These are phyloP conservation scores for Xiphias gladius DNA, from an alignment of 2,113 vertebrate species.

Conservation along the genomic window DNA sequence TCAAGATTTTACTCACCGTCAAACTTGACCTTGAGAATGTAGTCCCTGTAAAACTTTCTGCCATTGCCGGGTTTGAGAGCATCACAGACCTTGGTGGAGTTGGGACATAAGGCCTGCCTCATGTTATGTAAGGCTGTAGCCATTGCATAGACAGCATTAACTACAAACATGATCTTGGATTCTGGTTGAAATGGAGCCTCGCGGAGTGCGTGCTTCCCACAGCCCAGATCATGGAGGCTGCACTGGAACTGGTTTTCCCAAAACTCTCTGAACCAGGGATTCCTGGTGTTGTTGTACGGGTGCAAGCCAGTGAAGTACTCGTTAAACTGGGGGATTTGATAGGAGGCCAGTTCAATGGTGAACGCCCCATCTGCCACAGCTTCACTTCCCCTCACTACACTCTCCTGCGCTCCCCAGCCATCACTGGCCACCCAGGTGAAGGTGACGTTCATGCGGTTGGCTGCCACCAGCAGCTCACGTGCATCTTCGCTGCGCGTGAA, in stretches of 20 bases:
- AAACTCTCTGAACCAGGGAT: conserved; percentile 97
- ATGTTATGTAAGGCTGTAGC: conserved; percentile 95
- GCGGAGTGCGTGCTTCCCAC: conserved; percentile 88
- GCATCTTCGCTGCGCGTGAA: conserved; percentile 97
- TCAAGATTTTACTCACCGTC: conserved; percentile 88
- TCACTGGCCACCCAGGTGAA: conserved; percentile 98
- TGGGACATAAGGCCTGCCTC: conserved; percentile 92
- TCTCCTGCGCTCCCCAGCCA: conserved; percentile 97
- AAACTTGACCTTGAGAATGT: conserved; percentile 96
- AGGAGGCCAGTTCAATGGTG: conserved; percentile 96
- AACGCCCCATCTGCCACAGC: conserved; percentile 93
- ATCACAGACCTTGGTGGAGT: conserved; percentile 90
- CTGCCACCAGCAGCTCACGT: conserved; percentile 92
- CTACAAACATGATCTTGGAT: conserved; percentile 97
- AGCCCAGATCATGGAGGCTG: conserved; percentile 89
- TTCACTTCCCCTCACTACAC: conserved; percentile 94
- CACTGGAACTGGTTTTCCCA: conserved; percentile 98
- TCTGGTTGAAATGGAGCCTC: conserved; percentile 93
- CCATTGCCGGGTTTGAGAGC: conserved; percentile 94
- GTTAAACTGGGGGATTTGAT: conserved; percentile 91
- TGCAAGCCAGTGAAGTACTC: conserved; percentile 91
- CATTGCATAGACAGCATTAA: conserved; percentile 97
- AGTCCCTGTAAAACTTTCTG: conserved; percentile 95
- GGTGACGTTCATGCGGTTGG: conserved; percentile 91
- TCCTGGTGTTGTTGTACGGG: conserved; percentile 94